Conservation (phyloP, 2,797 vertebrate species). For the Botia almorhae region DNA sequence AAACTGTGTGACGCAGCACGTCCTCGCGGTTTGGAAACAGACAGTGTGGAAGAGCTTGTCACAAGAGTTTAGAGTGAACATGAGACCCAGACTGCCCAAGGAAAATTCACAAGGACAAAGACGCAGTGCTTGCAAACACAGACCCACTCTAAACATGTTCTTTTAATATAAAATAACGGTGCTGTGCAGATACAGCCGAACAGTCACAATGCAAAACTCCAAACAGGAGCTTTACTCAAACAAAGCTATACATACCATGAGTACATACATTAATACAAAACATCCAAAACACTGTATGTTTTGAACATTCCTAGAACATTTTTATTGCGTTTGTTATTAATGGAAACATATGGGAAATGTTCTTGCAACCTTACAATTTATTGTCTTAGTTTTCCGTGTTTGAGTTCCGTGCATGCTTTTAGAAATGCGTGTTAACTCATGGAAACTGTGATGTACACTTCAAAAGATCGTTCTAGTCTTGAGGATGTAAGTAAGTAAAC, state of each 20-base stretch:
- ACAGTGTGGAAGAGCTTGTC: neutral
- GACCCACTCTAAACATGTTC: neutral
- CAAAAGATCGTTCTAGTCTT: neutral
- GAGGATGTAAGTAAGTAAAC: too few species aligned
- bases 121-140: neutral
- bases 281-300: too few species aligned
- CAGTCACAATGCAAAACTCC: neutral
- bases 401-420: neutral
- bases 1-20: neutral
- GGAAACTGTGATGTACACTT: neutral
- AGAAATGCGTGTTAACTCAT: neutral
- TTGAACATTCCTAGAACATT: too few species aligned
- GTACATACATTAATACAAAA: too few species aligned
- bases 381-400: too few species aligned
- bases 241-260: neutral
- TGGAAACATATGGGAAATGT: too few species aligned
- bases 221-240: neutral
- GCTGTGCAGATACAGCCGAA: neutral
- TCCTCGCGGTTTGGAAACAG: neutral
- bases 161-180: neutral
- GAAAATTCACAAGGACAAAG: conserved; percentile 2
- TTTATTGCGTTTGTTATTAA: too few species aligned
- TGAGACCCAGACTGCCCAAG: neutral
- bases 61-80: neutral
- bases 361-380: too few species aligned